Evolutionary conservation across 2,888 invertebrate genomes (phyloP), one percentile per base, ranked within the genome.

Genomic region (Eubasilissa splendida): DNA sequence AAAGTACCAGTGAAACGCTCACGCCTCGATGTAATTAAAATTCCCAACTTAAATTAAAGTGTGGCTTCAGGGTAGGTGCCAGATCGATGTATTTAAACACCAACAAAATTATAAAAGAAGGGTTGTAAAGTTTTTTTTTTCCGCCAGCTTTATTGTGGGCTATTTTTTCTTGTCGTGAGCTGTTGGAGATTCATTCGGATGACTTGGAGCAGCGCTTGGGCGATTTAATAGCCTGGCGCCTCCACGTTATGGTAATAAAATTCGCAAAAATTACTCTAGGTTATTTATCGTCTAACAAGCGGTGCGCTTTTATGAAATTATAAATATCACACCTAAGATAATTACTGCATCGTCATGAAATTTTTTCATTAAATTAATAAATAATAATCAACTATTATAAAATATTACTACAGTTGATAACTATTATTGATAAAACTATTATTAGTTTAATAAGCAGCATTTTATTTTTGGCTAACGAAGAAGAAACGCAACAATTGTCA

Each of bases 21-120:
- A 50, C 74, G 74, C 74, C 59, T 33, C 58, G n/a, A 8, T 74
- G 74, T 74, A 74, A 74, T 74, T 74, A 74, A 74, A 73, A 31
- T 58, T 74, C 22, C 10, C 42, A 59, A 58, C 58, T 50, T 42
- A 71, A 53, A 56, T 71, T 71, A 71, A 54, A 71, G 71, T 71
- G 71, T 22, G 71, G 71, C 33, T 42, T 22, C n/a, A n/a, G 50
- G 50, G 12, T 10, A n/a, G 50, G 50, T 42, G 1, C 33, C 42
- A 12, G 68, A 68, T 68, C 68, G 68, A 68, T 68, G 42, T 10
- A 11, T 68, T 50, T 68, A 52, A 68, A 68, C 68, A 63, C 42
- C 68, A 14, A 50, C 33, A 66, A 66, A 50, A 68, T n/a, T 42
- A 33, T 22, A 66, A 66, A 50, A 52, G 52, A 52, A 68, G 68